Evolutionary conservation across 2,797 vertebrate species (phyloP).

Genomic region (Ataeniobius toweri): DNA sequence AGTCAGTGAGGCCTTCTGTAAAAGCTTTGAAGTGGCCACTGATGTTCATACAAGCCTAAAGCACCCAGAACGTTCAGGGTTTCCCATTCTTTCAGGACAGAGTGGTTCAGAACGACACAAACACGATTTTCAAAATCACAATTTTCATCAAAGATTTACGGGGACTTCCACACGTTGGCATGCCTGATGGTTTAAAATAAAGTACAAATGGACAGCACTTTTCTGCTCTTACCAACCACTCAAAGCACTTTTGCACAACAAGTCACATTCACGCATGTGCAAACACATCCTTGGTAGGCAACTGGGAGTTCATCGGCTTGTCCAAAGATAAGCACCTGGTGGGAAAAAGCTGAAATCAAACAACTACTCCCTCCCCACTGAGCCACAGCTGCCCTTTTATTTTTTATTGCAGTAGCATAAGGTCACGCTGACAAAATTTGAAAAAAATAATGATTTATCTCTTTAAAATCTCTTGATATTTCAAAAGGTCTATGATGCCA

Average conservation of each 20-base stretch:
- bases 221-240: neutral
- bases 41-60: constrained; percentile 24
- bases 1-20: constrained; percentile 30
- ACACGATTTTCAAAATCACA: neutral
- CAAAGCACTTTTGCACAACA: neutral
- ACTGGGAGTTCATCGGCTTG: neutral
- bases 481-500: too few species aligned
- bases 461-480: too few species aligned
- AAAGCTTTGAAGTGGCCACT: constrained; percentile 58
- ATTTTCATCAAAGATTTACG: neutral
- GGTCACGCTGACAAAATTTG: too few species aligned
- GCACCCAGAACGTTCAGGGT: constrained; percentile 25
- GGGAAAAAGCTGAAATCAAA: neutral
- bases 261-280: neutral
- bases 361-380: neutral
- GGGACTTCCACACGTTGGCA: neutral
- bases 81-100: constrained; percentile 16
- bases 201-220: too few species aligned
- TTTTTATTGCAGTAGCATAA: too few species aligned
- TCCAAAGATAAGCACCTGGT: neutral
- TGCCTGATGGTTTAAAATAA: too few species aligned
- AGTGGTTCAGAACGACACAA: constrained; percentile 28
- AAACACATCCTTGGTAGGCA: neutral
- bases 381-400: too few species aligned
- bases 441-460: too few species aligned